These are phyloP conservation scores for Saguinus imperator DNA, from an alignment of 2,113 vertebrate genomes.

Conservation along the genomic window DNA sequence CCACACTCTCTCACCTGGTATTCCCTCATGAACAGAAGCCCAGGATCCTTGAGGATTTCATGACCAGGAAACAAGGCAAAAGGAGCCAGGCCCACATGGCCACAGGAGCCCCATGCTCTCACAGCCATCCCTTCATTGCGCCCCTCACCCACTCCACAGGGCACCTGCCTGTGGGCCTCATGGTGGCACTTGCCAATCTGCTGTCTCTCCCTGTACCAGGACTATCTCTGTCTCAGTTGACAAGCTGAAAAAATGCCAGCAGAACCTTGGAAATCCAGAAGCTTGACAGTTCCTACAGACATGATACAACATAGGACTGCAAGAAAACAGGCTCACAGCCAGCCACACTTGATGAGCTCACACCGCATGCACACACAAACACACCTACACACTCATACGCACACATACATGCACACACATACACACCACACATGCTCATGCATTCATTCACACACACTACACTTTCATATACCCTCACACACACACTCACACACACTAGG, in stretches of 20 bases:
- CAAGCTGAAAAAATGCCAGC: neutral
- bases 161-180: neutral
- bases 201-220: neutral
- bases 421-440: neutral
- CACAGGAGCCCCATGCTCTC: neutral
- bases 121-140: rapidly evolving
- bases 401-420: neutral
- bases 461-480: neutral
- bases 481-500: neutral
- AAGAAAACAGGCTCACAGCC: neutral
- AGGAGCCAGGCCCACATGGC: rapidly evolving
- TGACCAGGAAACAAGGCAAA: neutral
- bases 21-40: neutral
- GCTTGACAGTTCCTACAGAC: neutral
- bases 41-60: neutral
- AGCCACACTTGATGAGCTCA: neutral
- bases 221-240: neutral
- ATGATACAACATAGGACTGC: rapidly evolving
- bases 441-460: neutral
- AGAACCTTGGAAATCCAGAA: neutral
- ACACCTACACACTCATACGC: neutral
- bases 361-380: neutral
- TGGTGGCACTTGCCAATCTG: neutral
- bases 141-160: neutral
- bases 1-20: neutral